A percentile compares a stretch with the other conserved stretches of the same genome.
Conservation (phyloP, 2,888 invertebrate genomes). For the Standfussiana lucernea region DNA sequence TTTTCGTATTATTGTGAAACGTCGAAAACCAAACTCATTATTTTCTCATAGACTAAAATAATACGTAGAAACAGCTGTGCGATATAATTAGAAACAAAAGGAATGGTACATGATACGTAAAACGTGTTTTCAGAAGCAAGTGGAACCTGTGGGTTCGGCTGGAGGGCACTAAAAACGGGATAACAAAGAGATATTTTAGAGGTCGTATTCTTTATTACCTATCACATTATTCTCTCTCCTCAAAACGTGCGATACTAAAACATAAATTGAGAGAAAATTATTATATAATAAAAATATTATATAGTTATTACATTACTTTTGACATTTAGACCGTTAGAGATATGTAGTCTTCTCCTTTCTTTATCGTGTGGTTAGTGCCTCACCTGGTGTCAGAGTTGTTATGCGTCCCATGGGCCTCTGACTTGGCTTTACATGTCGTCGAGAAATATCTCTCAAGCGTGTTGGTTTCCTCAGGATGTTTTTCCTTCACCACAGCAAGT, state of each 20-base stretch:
- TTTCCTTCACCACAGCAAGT: no score
- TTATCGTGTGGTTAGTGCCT: no score
- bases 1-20: constrained; percentile 20
- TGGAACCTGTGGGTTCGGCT: constrained; percentile 3
- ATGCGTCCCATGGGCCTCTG: no score
- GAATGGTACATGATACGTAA: not conserved
- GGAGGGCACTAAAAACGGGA: constrained; percentile 37
- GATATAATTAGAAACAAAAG: constrained; percentile 18
- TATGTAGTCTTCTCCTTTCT: no score
- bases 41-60: constrained; percentile 29
- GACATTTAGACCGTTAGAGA: not conserved
- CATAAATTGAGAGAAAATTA: constrained; percentile 53
- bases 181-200: constrained; percentile 54
- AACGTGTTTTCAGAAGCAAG: constrained; percentile 15
- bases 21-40: constrained; percentile 7
- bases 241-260: constrained; percentile 41
- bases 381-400: no score
- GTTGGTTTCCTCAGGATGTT: no score
- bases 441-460: no score
- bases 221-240: constrained; percentile 45
- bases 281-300: no score
- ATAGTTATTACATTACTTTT: constrained; percentile 16
- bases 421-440: no score
- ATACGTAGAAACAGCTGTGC: constrained; percentile 8
- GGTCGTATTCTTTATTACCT: constrained; percentile 54